These are phyloP conservation scores for Odontesthes bonariensis DNA, from an alignment of 2,113 vertebrate species.

Conservation along the genomic window DNA sequence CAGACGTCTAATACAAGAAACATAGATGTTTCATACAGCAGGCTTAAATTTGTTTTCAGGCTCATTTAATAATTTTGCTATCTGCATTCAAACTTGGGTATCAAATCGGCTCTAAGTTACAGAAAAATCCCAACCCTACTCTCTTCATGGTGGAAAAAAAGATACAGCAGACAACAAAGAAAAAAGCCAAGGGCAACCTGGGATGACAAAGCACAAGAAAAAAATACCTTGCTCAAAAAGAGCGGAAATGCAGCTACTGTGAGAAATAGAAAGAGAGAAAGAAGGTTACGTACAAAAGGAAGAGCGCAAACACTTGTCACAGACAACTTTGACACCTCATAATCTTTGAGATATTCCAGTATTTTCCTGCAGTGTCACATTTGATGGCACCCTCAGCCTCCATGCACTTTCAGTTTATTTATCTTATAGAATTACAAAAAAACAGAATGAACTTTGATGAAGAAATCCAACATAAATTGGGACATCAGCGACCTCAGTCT, in stretches of 20 bases:
- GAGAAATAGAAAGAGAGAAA: constrained; percentile 5
- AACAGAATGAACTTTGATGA: constrained; percentile 21
- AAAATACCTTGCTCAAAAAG: constrained; percentile 3
- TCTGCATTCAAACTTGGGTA: too few relatives aligned
- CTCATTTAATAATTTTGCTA: too few relatives aligned
- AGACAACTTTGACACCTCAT: constrained; percentile 24
- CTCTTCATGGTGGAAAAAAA: background rate
- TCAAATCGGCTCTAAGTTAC: too few relatives aligned
- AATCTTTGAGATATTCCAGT: constrained; percentile 18
- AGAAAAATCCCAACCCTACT: background rate
- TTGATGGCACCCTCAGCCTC: constrained; percentile 16
- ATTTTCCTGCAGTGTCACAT: constrained; percentile 19
- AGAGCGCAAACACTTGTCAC: constrained; percentile 28
- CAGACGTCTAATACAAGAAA: too few relatives aligned
- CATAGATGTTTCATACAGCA: too few relatives aligned
- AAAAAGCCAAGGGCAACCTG: background rate
- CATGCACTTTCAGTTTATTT: constrained; percentile 19
- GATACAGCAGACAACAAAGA: background rate
- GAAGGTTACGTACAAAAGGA: constrained; percentile 1
- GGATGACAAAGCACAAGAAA: constrained; percentile 10
- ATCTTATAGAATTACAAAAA: constrained; percentile 25
- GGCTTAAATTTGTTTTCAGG: too few relatives aligned
- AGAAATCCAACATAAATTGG: constrained; percentile 25
- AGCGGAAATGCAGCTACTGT: background rate
- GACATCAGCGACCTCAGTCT: constrained; percentile 22